Base-by-base conservation (phyloP, 2,888 invertebrate species). In the Rhopalosiphum nymphaeae region DNA sequence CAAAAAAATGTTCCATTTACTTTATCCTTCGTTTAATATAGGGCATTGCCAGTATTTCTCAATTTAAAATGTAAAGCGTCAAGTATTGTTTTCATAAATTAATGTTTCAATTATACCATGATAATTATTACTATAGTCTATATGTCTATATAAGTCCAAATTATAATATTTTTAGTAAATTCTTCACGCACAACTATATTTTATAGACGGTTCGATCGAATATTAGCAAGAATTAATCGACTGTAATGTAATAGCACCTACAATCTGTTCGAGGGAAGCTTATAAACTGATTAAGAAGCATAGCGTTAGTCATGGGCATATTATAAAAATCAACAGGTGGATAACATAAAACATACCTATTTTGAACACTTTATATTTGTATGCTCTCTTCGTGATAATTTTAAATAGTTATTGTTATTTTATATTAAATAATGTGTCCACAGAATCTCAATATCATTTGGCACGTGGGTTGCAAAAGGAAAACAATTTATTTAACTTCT, bases 261-360 rank as follows among this genome's bases (percentile, higher is more conserved):
- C 93, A 21, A 89, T 93, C 26, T 93, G 93, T 84, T 84, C 93
- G 3, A 89, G 84, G 29, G 93, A 93, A 93, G 93, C 89, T 7
- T 93, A 93, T 46, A 89, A 84, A 89, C 5, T 89, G 7, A 93
- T 93, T 89, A 89, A 93, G 44, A 93, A 89, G 25, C 26, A 93
- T 29, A 57, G 89, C 11, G 84, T 93, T 44, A 56, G 16, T 7
- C 78, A 53, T 3, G 93, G 93, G 1, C 93, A 93, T 26, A 93
- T 93, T 46, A 93, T 93, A 26, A 89, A 93, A 89, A 93, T 93
- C 26, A 93, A 93, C 36, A 93, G 93, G 93, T 93, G 29, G 3
- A 2, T 53, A n/a, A n/a, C 36, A 44, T 21, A 29, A 56, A 53
- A 57, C 36, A 67, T 44, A 44, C 36, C 9, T 78, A 36, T 78